Conservation (phyloP, 2,797 vertebrate species). For the Sebastiscus tertius region DNA sequence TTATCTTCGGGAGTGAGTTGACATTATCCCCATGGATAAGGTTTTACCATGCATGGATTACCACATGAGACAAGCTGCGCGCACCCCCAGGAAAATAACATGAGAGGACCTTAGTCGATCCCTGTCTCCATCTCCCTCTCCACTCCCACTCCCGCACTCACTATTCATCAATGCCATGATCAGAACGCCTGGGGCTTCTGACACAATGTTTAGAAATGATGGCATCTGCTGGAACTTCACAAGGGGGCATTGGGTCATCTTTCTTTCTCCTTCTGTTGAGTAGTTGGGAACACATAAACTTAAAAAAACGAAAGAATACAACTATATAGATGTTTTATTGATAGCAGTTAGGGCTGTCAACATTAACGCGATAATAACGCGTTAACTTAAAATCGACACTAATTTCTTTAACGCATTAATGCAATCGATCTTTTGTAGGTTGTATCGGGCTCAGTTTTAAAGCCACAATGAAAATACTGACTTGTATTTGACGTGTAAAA, state of each 20-base stretch:
- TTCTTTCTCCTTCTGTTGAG: constrained; percentile 16
- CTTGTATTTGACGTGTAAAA: too few species aligned
- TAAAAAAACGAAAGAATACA: not conserved
- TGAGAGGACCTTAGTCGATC: constrained; percentile 52
- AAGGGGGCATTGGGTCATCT: constrained; percentile 23
- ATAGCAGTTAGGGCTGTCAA: too few species aligned
- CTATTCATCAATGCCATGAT: constrained; percentile 59
- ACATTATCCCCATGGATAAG: constrained; percentile 81
- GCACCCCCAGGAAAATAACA: constrained; percentile 62
- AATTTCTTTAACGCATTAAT: too few species aligned
- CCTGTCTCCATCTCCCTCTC: constrained; percentile 32
- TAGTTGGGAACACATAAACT: constrained; percentile 1
- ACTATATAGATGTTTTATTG: not conserved
- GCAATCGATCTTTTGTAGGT: too few species aligned
- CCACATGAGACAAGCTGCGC: constrained; percentile 63
- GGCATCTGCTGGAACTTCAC: constrained; percentile 34
- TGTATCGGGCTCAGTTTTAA: too few species aligned
- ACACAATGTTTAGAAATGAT: constrained; percentile 40
- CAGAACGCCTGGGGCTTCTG: constrained; percentile 56
- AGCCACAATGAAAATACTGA: too few species aligned
- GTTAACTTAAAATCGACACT: too few species aligned
- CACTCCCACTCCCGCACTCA: constrained; percentile 27
- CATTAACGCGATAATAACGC: not conserved
- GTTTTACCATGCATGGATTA: constrained; percentile 81
- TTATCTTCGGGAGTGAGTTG: constrained; percentile 78